These are phyloP conservation scores for Penaeus japonicus DNA, from an alignment of 1,140 invertebrate species.

Conservation along the genomic window DNA sequence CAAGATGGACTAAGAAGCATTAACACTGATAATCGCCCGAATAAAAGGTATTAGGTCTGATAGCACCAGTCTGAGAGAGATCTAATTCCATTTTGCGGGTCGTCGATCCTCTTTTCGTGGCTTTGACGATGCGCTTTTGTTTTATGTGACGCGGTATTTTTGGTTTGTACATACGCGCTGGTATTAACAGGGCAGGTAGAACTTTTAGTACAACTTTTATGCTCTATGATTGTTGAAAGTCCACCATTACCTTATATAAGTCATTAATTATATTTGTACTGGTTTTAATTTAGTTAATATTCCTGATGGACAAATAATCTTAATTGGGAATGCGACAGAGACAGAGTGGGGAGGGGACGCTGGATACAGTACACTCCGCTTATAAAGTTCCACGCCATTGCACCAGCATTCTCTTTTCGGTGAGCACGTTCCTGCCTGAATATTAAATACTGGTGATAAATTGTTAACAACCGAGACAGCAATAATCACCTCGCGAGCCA, in stretches of 20 bases:
- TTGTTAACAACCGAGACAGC: neutral
- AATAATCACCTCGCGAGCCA: neutral
- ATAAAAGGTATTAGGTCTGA: conserved; percentile 55
- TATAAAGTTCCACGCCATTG: neutral
- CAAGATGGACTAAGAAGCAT: conserved; percentile 56
- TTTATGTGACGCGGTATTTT: neutral
- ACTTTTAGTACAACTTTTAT: too few relatives aligned
- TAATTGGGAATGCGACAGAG: conserved; percentile 31
- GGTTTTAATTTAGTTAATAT: conserved; percentile 36
- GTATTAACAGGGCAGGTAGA: neutral
- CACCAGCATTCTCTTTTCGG: too few relatives aligned
- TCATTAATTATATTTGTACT: conserved; percentile 21
- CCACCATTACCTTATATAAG: neutral
- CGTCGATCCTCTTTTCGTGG: conserved; percentile 47
- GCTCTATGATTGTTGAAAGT: too few relatives aligned
- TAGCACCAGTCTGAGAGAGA: conserved; percentile 44
- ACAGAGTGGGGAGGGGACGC: neutral
- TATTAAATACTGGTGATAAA: neutral
- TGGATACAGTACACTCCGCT: neutral
- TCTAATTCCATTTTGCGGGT: conserved; percentile 56
- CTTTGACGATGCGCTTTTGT: conserved; percentile 50
- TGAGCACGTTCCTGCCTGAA: neutral
- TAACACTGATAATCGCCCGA: conserved; percentile 56
- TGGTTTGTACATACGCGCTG: neutral
- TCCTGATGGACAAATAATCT: conserved; percentile 36